phyloP scores from a whole-genome alignment of 2,113 vertebrate genomes.

The Arizona elegans region DNA sequence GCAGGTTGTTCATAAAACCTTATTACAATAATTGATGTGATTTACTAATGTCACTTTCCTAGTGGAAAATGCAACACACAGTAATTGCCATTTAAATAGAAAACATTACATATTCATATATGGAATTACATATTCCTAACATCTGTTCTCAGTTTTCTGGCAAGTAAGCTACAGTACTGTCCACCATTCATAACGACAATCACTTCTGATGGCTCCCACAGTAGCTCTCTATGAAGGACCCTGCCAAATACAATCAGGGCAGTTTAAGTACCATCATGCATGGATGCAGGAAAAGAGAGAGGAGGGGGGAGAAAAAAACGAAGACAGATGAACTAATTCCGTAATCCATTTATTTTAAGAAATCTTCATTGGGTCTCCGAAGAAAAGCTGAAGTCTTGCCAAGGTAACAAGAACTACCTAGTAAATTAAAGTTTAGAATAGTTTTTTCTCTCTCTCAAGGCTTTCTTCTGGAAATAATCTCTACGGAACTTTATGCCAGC shows the following conservation, averaged over 20 bases:
- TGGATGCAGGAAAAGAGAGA: not conserved
- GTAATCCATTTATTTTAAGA: not conserved
- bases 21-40: too few relatives aligned
- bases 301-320: accelerated
- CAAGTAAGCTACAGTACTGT: not conserved
- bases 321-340: not conserved
- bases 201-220: not conserved
- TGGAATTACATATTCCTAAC: not conserved
- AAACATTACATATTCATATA: not conserved
- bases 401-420: not conserved
- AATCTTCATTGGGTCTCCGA: not conserved
- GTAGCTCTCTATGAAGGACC: not conserved
- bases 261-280: not conserved
- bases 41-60: not conserved
- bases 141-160: not conserved
- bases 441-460: not conserved
- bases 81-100: not conserved
- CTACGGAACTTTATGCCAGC: not conserved
- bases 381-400: not conserved
- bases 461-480: not conserved
- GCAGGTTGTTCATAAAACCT: not conserved
- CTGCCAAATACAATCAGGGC: not conserved
- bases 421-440: not conserved
- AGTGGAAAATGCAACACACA: not conserved
- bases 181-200: not conserved